Base-by-base conservation (phyloP, 2,888 invertebrate species). In the Ectemnius continuus region DNA sequence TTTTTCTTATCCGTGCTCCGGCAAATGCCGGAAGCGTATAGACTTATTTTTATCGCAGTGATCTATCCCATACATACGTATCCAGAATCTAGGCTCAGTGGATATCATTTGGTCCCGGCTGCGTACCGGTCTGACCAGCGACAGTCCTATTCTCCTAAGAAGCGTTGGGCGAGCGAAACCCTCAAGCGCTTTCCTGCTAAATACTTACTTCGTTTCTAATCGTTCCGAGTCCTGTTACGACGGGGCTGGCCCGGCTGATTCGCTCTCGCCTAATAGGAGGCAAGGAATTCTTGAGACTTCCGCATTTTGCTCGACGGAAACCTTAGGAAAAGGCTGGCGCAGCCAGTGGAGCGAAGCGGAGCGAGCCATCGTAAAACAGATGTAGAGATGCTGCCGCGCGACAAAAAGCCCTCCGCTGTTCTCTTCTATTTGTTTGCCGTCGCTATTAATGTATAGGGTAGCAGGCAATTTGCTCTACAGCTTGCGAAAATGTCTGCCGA, bases 381-480 rank as follows among this genome's bases (percentile, higher is more conserved):
- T 77, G 75, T 77, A 68, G 60, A 67, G 75, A 78, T 73, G 67
- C 75, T 36, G 36, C 36, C 36, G 74, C 76, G 73, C 68, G 75
- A 70, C 71, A 71, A 76, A 70, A 74, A 79, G 36, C 8, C 2
- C 36, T 6, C 2, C 6, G 36, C 5, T 67, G 16, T 52, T 75
- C 67, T 60, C 87, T 86, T 87, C 85, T 82, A 84, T 83, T 79
- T 76, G 67, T 68, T 74, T 81, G 73, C 73, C 76, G 86, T 84
- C 74, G 82, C 76, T 77, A 82, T 80, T 81, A 75, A 70, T 70
- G 66, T 73, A 65, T 11, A 36, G 36, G 8, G 5, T 11, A 11
- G 36, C 36, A 6, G 36, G 62, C 66, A 76, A 78, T 80, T 81
- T 76, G 78, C 36, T 36, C 36, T 5, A 36, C 36, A 36, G 36